Evolutionary conservation across 2,888 invertebrate genomes (phyloP).

Genomic region (Chrysomela aeneicollis): DNA sequence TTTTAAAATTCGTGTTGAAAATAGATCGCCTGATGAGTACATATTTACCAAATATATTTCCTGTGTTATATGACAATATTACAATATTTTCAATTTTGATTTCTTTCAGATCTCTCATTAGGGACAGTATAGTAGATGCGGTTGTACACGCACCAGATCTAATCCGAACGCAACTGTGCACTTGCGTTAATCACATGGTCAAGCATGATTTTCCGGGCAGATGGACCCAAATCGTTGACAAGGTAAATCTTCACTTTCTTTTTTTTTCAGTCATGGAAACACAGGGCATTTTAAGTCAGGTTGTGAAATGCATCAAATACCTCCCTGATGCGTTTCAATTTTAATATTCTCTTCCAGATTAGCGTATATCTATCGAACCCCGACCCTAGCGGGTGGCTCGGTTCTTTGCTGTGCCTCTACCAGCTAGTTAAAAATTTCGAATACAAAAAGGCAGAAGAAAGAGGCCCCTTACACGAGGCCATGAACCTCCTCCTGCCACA

Average conservation of each 20-base stretch:
- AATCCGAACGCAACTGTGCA: slow-evolving; percentile 87
- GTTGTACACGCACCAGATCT: slow-evolving; percentile 92
- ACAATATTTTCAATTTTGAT: no score
- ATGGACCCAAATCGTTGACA: slow-evolving; percentile 96
- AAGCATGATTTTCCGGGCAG: slow-evolving; percentile 95
- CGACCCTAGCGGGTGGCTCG: slow-evolving; percentile 89
- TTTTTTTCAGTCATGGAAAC: no score
- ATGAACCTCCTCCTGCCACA: slow-evolving; percentile 94
- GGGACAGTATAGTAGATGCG: slow-evolving; percentile 95
- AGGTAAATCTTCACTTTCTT: slow-evolving; percentile 66
- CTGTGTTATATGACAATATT: no score
- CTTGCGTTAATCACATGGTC: slow-evolving; percentile 92
- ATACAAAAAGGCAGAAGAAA: slow-evolving; percentile 89
- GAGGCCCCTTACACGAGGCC: slow-evolving; percentile 90
- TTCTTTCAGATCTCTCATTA: slow-evolving; percentile 68
- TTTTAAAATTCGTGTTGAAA: no score
- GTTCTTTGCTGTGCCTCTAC: slow-evolving; percentile 89
- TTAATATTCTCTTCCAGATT: slow-evolving; percentile 52
- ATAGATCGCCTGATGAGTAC: no score
- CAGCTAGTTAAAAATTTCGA: slow-evolving; percentile 94
- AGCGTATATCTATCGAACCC: slow-evolving; percentile 90
- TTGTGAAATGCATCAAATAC: no score
- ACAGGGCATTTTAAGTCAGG: no score
- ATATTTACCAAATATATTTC: no score
- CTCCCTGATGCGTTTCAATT: no score